These are phyloP conservation scores for Orius insidiosus DNA, from an alignment of 1,140 invertebrate genomes.

Conservation along the genomic window DNA sequence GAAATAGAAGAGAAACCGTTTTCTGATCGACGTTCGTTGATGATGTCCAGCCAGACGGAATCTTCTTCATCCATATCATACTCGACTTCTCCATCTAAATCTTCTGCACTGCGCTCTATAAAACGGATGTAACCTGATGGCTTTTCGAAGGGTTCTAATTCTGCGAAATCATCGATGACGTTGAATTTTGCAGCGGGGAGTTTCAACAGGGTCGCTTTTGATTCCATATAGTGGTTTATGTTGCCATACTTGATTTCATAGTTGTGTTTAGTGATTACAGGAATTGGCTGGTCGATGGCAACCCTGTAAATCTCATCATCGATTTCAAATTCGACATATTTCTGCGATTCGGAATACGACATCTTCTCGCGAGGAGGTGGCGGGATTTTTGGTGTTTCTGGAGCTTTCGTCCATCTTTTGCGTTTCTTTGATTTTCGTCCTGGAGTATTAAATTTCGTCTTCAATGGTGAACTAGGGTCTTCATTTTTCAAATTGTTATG, in stretches of 20 bases:
- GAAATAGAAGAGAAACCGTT: conserved; percentile 49
- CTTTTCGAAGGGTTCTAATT: conserved; percentile 46
- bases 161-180: conserved; percentile 54
- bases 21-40: conserved; percentile 62
- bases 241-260: conserved; percentile 24
- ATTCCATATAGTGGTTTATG: conserved; percentile 4
- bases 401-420: background rate
- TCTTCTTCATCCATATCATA: conserved; percentile 98
- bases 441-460: background rate
- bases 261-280: conserved; percentile 43
- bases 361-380: background rate
- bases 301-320: conserved; percentile 49
- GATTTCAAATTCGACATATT: conserved; percentile 68
- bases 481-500: conserved; percentile 36
- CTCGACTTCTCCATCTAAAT: conserved; percentile 82
- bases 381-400: background rate
- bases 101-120: conserved; percentile 87
- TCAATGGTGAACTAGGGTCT: background rate
- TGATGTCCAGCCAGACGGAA: conserved; percentile 74
- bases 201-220: conserved; percentile 24
- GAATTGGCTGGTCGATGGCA: conserved; percentile 38
- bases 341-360: conserved; percentile 29
- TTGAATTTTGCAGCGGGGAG: conserved; percentile 71
- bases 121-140: conserved; percentile 53
- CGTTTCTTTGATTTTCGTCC: conserved; percentile 5